Percentiles rank a stretch among this genome's conserved stretches.
Evolutionary conservation across 2,888 invertebrate species (phyloP).

Genomic region (Choristoneura rosaceana): DNA sequence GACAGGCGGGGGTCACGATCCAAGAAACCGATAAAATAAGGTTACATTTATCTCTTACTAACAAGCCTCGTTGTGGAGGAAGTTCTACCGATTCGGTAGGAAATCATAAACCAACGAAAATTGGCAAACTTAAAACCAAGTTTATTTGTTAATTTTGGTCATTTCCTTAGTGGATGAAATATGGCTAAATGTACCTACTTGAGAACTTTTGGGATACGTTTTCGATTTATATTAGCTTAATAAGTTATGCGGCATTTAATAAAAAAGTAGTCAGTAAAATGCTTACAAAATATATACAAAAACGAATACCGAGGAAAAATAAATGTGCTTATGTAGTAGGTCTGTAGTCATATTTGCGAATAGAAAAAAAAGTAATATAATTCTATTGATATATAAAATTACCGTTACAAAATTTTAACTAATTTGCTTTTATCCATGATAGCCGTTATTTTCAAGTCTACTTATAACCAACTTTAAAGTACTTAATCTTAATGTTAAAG

Average conservation of each 20-base stretch:
- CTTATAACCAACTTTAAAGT: too few relatives aligned
- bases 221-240: slow-evolving; percentile 9
- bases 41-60: slow-evolving; percentile 54
- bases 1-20: slow-evolving; percentile 45
- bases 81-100: slow-evolving; percentile 58
- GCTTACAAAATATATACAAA: too few relatives aligned
- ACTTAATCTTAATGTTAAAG: too few relatives aligned
- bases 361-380: too few relatives aligned
- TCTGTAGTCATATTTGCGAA: too few relatives aligned
- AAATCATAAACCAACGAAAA: slow-evolving; percentile 60
- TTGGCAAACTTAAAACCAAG: slow-evolving; percentile 69
- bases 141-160: slow-evolving; percentile 44
- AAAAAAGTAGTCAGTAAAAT: not conserved
- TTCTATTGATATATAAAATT: too few relatives aligned
- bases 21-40: slow-evolving; percentile 57
- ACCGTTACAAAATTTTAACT: too few relatives aligned
- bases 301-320: too few relatives aligned
- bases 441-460: too few relatives aligned
- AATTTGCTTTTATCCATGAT: too few relatives aligned
- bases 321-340: too few relatives aligned
- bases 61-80: slow-evolving; percentile 45
- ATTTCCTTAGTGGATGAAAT: slow-evolving; percentile 42
- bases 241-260: not conserved
- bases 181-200: slow-evolving; percentile 20
- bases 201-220: slow-evolving; percentile 8